A percentile compares a stretch with the other conserved stretches of the same genome.
Evolutionary conservation across 2,888 invertebrate genomes (phyloP).

Genomic region (Tethea ocularis): DNA sequence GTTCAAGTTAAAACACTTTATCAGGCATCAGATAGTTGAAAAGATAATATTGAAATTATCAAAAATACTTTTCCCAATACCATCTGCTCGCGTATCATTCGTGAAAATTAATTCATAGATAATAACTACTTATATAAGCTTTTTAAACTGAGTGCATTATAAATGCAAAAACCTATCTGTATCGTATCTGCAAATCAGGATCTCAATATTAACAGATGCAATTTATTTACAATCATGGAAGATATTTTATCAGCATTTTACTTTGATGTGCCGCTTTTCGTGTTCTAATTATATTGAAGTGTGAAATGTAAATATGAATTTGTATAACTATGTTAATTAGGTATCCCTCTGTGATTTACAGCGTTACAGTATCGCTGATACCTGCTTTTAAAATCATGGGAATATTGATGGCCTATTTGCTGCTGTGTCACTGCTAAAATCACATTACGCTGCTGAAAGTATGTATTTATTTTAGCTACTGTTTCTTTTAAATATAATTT

Average conservation of each 20-base stretch:
- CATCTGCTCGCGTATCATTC: not conserved
- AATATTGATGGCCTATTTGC: too few relatives aligned
- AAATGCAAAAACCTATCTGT: not conserved
- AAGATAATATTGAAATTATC: too few relatives aligned
- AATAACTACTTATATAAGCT: not conserved
- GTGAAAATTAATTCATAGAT: not conserved
- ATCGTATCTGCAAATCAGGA: not conserved
- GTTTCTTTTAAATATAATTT: too few relatives aligned
- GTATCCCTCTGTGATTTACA: not conserved
- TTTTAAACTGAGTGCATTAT: slow-evolving; percentile 4
- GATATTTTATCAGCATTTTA: not conserved
- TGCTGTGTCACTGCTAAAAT: too few relatives aligned
- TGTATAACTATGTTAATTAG: not conserved
- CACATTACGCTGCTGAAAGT: too few relatives aligned
- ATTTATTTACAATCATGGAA: not conserved
- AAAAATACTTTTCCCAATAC: not conserved
- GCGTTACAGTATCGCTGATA: too few relatives aligned
- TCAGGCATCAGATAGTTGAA: too few relatives aligned
- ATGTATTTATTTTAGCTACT: too few relatives aligned
- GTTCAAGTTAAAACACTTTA: too few relatives aligned
- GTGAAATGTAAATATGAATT: not conserved
- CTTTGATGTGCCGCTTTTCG: slow-evolving; percentile 1
- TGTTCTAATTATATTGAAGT: not conserved
- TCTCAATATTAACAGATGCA: not conserved
- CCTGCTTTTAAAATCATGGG: too few relatives aligned